Percentiles rank a stretch among this genome's conserved stretches.
Conservation (phyloP, 2,888 invertebrate species). For the Athrips mouffetella region DNA sequence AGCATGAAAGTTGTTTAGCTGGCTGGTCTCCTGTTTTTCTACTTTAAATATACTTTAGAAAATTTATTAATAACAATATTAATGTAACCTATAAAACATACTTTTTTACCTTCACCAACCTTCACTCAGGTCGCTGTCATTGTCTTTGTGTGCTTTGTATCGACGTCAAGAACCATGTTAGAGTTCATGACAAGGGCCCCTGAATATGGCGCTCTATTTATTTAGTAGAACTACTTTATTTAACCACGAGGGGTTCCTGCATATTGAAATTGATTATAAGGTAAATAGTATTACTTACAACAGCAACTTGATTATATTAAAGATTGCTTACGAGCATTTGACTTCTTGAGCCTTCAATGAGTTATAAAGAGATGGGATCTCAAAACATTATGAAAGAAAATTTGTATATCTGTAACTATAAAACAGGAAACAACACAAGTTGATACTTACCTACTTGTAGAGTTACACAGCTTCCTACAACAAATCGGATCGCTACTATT, state of each 20-base stretch:
- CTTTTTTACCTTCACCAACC: neutral
- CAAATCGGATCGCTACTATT: constrained; percentile 7
- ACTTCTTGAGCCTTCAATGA: too few relatives aligned
- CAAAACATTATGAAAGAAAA: neutral
- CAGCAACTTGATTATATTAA: too few relatives aligned
- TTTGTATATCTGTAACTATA: neutral
- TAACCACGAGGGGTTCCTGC: neutral
- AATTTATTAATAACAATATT: neutral
- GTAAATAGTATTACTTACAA: too few relatives aligned
- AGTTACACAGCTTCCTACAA: constrained; percentile 2
- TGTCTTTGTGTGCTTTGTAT: constrained; percentile 2
- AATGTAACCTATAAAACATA: neutral
- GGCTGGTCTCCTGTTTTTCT: too few relatives aligned
- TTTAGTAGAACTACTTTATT: constrained; percentile 4
- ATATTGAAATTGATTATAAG: neutral
- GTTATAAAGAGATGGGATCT: neutral
- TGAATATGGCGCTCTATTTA: constrained; percentile 1
- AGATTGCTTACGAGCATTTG: too few relatives aligned
- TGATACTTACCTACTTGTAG: neutral
- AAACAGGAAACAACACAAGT: neutral
- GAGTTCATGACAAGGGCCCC: neutral
- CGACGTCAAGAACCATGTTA: constrained; percentile 4
- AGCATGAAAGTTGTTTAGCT: too few relatives aligned
- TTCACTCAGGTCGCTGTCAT: neutral
- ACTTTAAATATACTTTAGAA: neutral